phyloP scores from a whole-genome alignment of 53 echinoderm and acorn worm species.

The Mesocentrotus franciscanus region DNA sequence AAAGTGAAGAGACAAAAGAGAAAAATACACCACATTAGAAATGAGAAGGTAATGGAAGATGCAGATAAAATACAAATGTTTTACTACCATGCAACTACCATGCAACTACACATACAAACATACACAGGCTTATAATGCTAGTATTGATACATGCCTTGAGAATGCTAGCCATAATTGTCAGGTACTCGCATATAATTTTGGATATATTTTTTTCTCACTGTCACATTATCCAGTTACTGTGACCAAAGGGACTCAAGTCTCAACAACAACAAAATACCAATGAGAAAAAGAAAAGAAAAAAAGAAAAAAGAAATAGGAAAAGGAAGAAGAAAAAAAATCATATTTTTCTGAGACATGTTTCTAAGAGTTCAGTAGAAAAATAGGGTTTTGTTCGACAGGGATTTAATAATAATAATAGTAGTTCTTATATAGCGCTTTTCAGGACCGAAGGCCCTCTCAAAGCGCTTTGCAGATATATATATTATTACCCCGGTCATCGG shows the following conservation, averaged over 20 bases:
- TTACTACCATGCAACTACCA: neutral
- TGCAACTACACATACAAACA: neutral
- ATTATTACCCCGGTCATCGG: no score
- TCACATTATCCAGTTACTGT: no score
- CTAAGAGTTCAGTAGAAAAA: neutral
- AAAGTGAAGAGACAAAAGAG: slow-evolving; percentile 31
- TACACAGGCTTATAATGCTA: neutral
- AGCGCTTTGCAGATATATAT: no score
- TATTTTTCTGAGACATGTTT: neutral
- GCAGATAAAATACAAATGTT: neutral
- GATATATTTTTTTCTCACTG: no score
- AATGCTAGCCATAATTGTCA: no score
- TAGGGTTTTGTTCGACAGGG: no score
- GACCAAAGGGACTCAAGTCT: no score
- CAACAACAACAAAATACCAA: no score
- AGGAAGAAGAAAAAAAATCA: neutral
- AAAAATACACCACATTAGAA: slow-evolving; percentile 49
- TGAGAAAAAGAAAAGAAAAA: neutral
- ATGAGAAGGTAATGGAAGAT: neutral
- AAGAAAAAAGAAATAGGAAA: neutral
- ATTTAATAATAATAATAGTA: no score
- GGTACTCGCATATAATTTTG: no score
- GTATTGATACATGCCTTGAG: neutral
- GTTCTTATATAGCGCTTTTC: no score
- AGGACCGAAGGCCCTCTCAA: no score